Evolutionary conservation across 1,140 invertebrate genomes (phyloP), one percentile per base, ranked within the genome.

Genomic region (Tribolium castaneum): DNA sequence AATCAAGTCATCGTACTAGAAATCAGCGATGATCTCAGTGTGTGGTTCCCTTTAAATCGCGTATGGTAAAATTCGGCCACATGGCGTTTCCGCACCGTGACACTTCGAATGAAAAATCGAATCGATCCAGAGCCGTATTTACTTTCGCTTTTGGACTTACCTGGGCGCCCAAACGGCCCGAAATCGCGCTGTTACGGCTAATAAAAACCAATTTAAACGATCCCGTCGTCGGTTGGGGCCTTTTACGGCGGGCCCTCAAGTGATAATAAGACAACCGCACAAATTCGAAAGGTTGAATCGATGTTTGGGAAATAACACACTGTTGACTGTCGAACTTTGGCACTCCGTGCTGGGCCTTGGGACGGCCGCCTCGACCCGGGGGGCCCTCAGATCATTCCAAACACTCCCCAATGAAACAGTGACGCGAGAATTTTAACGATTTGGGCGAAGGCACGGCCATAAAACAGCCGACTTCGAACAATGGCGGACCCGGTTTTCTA

Each of bases 401-500:
- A 81, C 82, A 80, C 72, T 80, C 80, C 80, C 80, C 73, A 78
- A 75, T 50, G 66, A 79, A 35, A 39, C 59, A 51, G 66, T 30
- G 73, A 75, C 78, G 78, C 79, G 66, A 81, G 78, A 80, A 74
- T 81, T 77, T 83, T 80, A 72, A 39, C 49, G 52, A 80, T 80
- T 82, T 79, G 82, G 70, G 84, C 81, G 16, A 73, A 83, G 80
- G 80, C 80, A 85, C 80, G 82, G 83, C 82, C 81, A 82, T 79
- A 85, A 85, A 82, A 80, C 82, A 81, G 83, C 83, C 82, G 79
- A 83, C 81, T 82, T 76, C 80, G 75, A 85, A 85, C 83, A 84
- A 85, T 85, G 83, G 84, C 84, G 84, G 83, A 84, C 84, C 83
- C 81, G 84, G 83, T 84, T 82, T 84, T 82, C 75, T 78, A 76